Percentiles rank a stretch among this genome's conserved stretches.
These are phyloP conservation scores for Delphinapterus leucas DNA, from an alignment of 2,113 vertebrate species.

Conservation along the genomic window DNA sequence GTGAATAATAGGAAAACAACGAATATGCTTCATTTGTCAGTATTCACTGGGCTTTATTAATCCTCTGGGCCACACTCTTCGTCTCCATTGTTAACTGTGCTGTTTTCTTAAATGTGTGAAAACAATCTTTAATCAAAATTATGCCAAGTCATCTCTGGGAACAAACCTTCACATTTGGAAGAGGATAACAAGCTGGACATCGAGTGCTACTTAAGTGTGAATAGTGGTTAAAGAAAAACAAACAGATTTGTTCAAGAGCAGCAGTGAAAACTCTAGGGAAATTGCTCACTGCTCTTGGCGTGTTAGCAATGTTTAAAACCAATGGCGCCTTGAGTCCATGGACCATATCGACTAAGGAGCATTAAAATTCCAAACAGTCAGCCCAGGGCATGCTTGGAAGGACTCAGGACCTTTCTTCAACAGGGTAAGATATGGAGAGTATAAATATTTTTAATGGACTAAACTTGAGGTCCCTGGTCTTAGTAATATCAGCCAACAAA, in stretches of 20 bases:
- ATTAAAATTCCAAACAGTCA: neutral
- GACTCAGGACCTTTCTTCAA: neutral
- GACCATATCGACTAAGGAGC: neutral
- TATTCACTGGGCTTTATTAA: slow-evolving; percentile 64
- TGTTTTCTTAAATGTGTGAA: slow-evolving; percentile 38
- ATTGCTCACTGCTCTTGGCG: neutral
- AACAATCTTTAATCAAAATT: slow-evolving; percentile 57
- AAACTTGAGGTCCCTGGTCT: neutral
- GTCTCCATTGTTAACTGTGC: neutral
- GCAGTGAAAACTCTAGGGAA: slow-evolving; percentile 42
- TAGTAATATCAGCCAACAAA: slow-evolving; percentile 24
- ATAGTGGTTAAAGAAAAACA: slow-evolving; percentile 20
- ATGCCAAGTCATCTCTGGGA: neutral
- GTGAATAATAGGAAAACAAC: slow-evolving; percentile 45
- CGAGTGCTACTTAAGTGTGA: slow-evolving; percentile 12
- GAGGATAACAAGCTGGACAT: slow-evolving; percentile 43
- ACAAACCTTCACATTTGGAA: slow-evolving; percentile 35
- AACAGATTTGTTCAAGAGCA: slow-evolving; percentile 35
- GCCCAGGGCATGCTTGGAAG: neutral
- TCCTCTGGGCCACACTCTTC: slow-evolving; percentile 13
- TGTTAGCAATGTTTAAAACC: slow-evolving; percentile 42
- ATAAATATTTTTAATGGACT: slow-evolving; percentile 57
- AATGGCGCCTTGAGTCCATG: neutral
- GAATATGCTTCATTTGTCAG: slow-evolving; percentile 57
- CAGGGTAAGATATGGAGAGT: neutral